Base-by-base conservation (phyloP, 2,888 invertebrate species). In the Drosophila aldrichi region DNA sequence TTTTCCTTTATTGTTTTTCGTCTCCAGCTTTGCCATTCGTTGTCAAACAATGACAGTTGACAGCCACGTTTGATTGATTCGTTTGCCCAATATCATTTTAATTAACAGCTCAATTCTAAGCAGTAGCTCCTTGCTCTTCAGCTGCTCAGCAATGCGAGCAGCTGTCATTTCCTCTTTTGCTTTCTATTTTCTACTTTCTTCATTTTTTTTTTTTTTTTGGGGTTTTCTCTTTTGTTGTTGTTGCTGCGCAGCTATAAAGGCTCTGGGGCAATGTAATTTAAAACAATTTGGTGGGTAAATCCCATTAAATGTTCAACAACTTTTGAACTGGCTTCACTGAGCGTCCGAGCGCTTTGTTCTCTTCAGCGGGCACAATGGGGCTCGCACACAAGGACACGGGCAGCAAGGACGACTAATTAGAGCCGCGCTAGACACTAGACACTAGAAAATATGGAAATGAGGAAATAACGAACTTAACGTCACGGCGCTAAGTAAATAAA, bases 221-320 rank as follows among this genome's bases (percentile, higher is more conserved):
- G 20, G 20, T 38, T 7, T 1, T 20, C 18, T 16, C 9, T 16
- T 16, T 34, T 18, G 12, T 5, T 51, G 1, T 49, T 46, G 32
- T 29, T 9, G n/a, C 9, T 32, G 38, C 6, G 43, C 20, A 44
- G 44, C 34, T 44, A 44, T 52, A 18, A 38, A 32, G 46, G 68
- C 52, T 44, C 44, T 68, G 41, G 52, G 51, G 52, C 70, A 61
- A 43, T 70, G 71, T 74, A 77, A 82, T 84, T 87, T 77, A 74
- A 79, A 84, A 77, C 75, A 72, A 81, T 75, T 87, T 70, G 62
- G 65, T 62, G 51, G 70, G 65, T 49, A 85, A 87, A 76, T 82
- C 75, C 73, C 67, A 82, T 87, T 82, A 77, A 84, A 84, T 82
- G 74, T 82, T 81, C 36, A 84, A 75, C 61, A 70, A 72, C 82